Evolutionary conservation across 2,797 vertebrate species (phyloP).

Genomic region (Darevskia mixta): DNA sequence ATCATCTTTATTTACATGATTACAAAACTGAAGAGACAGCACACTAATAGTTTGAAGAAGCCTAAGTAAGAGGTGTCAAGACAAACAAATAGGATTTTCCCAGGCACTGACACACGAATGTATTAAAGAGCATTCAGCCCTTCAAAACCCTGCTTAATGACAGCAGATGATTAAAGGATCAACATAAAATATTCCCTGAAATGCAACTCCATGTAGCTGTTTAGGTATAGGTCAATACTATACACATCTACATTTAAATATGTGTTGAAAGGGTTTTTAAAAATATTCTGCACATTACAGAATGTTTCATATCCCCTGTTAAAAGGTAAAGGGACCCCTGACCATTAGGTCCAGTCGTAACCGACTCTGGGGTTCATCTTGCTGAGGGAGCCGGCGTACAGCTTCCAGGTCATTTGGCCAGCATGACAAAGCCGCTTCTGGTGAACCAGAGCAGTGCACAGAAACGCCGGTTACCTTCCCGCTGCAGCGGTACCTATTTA

Average conservation of each 20-base stretch:
- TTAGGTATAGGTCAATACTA: slow-evolving; percentile 4
- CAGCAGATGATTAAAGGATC: slow-evolving; percentile 16
- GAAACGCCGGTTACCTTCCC: no score
- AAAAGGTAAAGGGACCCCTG: no score
- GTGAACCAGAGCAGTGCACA: no score
- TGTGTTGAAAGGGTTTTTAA: background rate
- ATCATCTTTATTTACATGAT: slow-evolving; percentile 5
- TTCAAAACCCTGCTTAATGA: slow-evolving; percentile 61
- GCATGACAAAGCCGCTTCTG: no score
- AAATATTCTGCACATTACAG: background rate
- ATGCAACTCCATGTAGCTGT: background rate
- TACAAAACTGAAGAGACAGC: slow-evolving; percentile 14
- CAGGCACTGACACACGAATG: background rate
- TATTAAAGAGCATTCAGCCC: slow-evolving; percentile 26
- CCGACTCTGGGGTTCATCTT: no score
- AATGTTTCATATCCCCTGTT: no score
- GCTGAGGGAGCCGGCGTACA: no score
- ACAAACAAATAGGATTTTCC: slow-evolving; percentile 10
- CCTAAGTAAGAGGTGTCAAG: background rate
- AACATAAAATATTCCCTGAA: background rate
- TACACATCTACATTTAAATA: background rate
- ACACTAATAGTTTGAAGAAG: slow-evolving; percentile 39
- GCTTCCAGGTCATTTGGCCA: no score
- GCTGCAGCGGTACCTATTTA: no score
- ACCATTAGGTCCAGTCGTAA: no score